Evolutionary conservation across 2,888 invertebrate genomes (phyloP), one percentile per base, ranked within the genome.

Genomic region (Epistrophe eligans): DNA sequence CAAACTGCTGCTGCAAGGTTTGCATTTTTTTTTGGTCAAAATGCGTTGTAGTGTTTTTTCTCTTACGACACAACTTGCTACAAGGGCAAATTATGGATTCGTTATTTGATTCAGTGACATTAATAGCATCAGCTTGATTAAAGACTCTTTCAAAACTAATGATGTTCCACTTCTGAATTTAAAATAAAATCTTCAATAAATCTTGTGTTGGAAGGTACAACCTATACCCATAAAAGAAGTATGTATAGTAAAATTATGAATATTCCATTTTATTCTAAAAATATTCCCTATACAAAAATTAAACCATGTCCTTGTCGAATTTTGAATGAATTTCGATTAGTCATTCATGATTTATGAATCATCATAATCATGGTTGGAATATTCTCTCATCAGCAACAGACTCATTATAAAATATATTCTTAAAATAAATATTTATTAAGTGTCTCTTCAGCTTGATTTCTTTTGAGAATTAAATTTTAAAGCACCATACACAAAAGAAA

Each of bases 391-490:
- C 55, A 28, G 4, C 28, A 15, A 6, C 62, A 19, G 60, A 62
- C 60, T 24, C 24, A 24, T 3, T 38, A 17, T 32, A 52, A n/a
- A n/a, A 50, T 15, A 58, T 58, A 38, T 58, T 62, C 62, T 62
- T 62, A 62, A 62, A 62, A 62, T 62, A 62, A 62, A 62, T 62
- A 43, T 62, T 62, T 62, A 35, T 62, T 62, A 62, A 62, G 43
- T 58, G 2, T 58, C 15, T 62, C 24, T 62, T 40, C 60, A 15
- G 43, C 15, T 62, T 15, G 24, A 43, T 62, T 62, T 43, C 38
- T 13, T 62, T 62, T 43, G 19, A 43, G 10, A 13, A 62, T 43
- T 58, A 11, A 17, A 38, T 35, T 57, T 10, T 32, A 7, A 9
- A 13, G 28, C 19, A 38, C n/a, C 17, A 58, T 35, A 58, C 5